A percentile compares a stretch with the other conserved stretches of the same genome.
These are phyloP conservation scores for Parazoanthus swiftii DNA, from an alignment of 92 coral and sea anemone genomes.

Conservation along the genomic window DNA sequence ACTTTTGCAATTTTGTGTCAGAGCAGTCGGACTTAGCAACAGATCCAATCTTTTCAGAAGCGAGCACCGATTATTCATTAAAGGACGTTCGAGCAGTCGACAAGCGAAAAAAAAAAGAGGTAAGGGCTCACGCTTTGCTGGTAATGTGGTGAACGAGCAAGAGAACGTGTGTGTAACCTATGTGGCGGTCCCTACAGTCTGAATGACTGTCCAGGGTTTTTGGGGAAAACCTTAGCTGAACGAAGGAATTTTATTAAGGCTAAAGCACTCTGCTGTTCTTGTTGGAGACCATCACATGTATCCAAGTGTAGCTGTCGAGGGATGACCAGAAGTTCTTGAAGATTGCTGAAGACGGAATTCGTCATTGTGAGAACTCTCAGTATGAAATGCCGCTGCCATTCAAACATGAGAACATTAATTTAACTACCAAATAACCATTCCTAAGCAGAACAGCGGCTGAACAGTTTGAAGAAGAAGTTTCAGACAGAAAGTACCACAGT, in stretches of 20 bases:
- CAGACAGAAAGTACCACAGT: background rate
- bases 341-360: slow-evolving; percentile 58
- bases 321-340: slow-evolving; percentile 54
- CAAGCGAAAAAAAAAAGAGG: slow-evolving; percentile 29
- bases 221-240: background rate
- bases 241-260: slow-evolving; percentile 10
- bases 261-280: slow-evolving; percentile 35
- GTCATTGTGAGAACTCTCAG: slow-evolving; percentile 45
- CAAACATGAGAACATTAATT: slow-evolving; percentile 37
- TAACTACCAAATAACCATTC: slow-evolving; percentile 47
- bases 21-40: slow-evolving; percentile 63
- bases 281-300: slow-evolving; percentile 53
- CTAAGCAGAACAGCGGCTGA: slow-evolving; percentile 44
- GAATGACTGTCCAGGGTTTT: background rate
- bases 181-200: background rate
- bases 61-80: background rate
- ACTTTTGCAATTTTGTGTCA: slow-evolving; percentile 49
- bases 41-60: slow-evolving; percentile 55
- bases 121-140: slow-evolving; percentile 33
- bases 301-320: slow-evolving; percentile 50
- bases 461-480: slow-evolving; percentile 43
- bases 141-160: background rate
- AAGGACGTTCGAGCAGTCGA: background rate
- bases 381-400: slow-evolving; percentile 56
- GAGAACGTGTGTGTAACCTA: background rate